phyloP scores from a whole-genome alignment of 2,797 vertebrate species.

The Sandelia bainsii region DNA sequence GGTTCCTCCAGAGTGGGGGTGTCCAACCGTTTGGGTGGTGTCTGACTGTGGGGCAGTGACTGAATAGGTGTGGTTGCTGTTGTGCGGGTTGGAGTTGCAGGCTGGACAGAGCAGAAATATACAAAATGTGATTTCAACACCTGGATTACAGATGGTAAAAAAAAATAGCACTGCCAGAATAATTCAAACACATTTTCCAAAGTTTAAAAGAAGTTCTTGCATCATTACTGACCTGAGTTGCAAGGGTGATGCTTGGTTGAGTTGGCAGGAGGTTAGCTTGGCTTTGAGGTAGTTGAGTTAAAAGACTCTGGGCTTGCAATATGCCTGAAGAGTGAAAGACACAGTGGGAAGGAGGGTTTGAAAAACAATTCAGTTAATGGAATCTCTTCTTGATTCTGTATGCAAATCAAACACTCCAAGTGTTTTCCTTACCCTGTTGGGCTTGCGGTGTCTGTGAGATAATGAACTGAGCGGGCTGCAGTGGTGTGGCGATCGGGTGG shows the following conservation, averaged over 20 bases:
- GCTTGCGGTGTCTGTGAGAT: constrained; percentile 97
- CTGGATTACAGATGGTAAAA: constrained; percentile 8
- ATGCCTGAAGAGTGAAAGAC: constrained; percentile 84
- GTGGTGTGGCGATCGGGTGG: constrained; percentile 89
- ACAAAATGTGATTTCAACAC: not conserved
- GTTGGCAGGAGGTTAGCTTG: constrained; percentile 99
- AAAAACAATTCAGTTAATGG: not conserved
- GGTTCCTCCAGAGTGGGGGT: constrained; percentile 98
- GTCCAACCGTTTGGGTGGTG: constrained; percentile 97
- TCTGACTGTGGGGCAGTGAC: constrained; percentile 94
- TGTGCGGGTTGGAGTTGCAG: constrained; percentile 98
- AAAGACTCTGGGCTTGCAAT: constrained; percentile 96
- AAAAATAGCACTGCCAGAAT: not conserved
- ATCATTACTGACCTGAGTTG: constrained; percentile 91
- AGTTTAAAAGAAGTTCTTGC: constrained; percentile 10
- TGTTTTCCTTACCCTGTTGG: constrained; percentile 90
- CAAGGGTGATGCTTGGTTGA: constrained; percentile 97
- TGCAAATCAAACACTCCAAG: not conserved
- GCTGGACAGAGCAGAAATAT: constrained; percentile 80
- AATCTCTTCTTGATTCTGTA: not conserved
- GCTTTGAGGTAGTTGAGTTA: constrained; percentile 99
- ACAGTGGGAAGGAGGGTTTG: constrained; percentile 1
- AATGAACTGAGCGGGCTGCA: constrained; percentile 97
- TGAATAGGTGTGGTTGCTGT: constrained; percentile 95
- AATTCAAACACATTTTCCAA: not conserved